These are phyloP conservation scores for Sepiola atlantica DNA, from an alignment of 2,888 invertebrate species.

Conservation along the genomic window DNA sequence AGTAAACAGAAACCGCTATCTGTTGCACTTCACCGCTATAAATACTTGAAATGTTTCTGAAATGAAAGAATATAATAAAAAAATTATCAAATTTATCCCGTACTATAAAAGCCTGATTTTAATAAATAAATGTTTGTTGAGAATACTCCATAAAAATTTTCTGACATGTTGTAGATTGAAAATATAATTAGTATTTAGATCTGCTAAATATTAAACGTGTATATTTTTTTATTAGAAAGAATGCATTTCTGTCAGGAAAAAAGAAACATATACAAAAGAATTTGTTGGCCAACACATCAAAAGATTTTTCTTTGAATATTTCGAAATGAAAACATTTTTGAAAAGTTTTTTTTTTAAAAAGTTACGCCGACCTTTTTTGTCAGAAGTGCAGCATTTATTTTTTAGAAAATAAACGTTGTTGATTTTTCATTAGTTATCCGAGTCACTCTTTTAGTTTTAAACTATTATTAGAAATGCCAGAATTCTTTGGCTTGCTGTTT, in stretches of 20 bases:
- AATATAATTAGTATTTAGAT: no score
- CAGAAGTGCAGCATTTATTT: neutral
- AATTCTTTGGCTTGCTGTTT: neutral
- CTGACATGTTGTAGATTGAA: no score
- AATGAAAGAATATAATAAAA: no score
- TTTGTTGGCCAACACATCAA: neutral
- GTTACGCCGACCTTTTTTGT: constrained; percentile 32
- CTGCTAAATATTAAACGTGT: neutral
- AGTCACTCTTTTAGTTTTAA: neutral
- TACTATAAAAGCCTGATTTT: no score
- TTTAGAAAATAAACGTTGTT: neutral
- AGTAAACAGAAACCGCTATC: no score
- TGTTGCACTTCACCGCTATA: no score
- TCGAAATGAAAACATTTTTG: neutral
- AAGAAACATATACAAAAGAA: neutral
- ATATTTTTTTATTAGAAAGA: neutral
- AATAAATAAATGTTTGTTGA: no score
- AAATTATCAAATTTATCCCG: no score
- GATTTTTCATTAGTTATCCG: neutral
- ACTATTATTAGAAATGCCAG: constrained; percentile 9
- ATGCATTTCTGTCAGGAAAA: neutral
- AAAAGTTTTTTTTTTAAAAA: neutral
- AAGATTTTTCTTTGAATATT: neutral
- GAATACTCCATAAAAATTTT: no score
- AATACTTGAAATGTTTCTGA: no score